Conservation (phyloP, 1,140 invertebrate species). For the Ceratoteleas bidentatus region DNA sequence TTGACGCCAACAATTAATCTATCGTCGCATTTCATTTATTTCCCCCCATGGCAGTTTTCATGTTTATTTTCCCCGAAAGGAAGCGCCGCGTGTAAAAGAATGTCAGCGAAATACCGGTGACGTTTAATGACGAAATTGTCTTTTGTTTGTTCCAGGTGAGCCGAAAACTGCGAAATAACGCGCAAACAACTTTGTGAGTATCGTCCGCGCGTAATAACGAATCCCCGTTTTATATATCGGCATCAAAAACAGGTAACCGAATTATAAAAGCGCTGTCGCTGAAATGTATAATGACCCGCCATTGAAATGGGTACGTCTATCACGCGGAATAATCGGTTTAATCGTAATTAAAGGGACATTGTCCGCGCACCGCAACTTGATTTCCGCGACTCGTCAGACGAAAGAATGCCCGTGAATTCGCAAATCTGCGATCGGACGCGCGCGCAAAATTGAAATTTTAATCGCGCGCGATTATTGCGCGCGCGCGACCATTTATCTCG, state of each 20-base stretch:
- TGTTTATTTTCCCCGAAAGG: not conserved
- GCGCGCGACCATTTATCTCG: constrained; percentile 28
- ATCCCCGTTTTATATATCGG: not conserved
- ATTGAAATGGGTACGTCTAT: constrained; percentile 30
- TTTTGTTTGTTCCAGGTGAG: constrained; percentile 2
- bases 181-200: constrained; percentile 1
- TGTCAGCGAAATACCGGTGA: not conserved
- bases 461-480: constrained; percentile 16
- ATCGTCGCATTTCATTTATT: no score
- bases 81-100: not conserved
- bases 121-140: not conserved
- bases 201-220: not conserved
- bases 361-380: no score
- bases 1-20: no score
- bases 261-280: constrained; percentile 25
- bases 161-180: not conserved
- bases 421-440: no score
- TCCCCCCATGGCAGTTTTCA: no score
- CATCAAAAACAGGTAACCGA: constrained; percentile 17
- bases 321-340: constrained; percentile 20
- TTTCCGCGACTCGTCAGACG: no score
- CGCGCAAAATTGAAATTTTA: constrained; percentile 24
- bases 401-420: not conserved
- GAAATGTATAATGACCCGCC: constrained; percentile 30
- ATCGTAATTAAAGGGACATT: constrained; percentile 40